phyloP scores from a whole-genome alignment of 2,888 invertebrate species.

The Apoda limacodes region DNA sequence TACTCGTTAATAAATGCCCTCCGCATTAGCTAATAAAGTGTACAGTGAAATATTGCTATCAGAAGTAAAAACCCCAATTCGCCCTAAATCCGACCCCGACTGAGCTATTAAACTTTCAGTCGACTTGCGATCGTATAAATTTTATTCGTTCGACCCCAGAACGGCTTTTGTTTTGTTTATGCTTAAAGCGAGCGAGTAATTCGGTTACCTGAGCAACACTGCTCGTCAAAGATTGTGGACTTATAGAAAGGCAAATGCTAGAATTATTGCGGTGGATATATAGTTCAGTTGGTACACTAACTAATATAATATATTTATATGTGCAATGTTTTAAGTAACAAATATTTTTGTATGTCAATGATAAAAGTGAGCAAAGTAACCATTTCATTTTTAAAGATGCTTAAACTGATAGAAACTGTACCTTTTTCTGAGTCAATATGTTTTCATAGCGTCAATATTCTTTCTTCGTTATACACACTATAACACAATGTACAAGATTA shows the following conservation, averaged over 20 bases:
- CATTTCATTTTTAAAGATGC: too few species aligned
- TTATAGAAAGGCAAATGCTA: not conserved
- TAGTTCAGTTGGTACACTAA: too few species aligned
- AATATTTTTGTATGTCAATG: slow-evolving; percentile 3
- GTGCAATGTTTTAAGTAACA: not conserved
- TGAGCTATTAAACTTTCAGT: slow-evolving; percentile 59
- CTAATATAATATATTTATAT: too few species aligned
- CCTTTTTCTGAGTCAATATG: too few species aligned
- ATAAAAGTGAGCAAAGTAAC: slow-evolving; percentile 1
- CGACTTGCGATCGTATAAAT: slow-evolving; percentile 41
- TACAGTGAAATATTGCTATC: slow-evolving; percentile 52
- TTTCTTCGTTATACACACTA: too few species aligned
- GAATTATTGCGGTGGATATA: too few species aligned
- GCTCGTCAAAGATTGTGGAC: slow-evolving; percentile 20
- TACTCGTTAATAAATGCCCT: slow-evolving; percentile 43
- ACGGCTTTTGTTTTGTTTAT: slow-evolving; percentile 38
- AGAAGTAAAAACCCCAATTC: slow-evolving; percentile 43
- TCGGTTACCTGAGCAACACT: slow-evolving; percentile 36
- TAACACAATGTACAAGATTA: too few species aligned
- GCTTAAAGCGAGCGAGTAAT: slow-evolving; percentile 32
- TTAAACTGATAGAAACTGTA: too few species aligned
- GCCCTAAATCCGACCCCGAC: slow-evolving; percentile 32
- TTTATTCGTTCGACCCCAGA: slow-evolving; percentile 33
- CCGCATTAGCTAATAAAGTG: slow-evolving; percentile 52
- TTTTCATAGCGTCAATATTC: too few species aligned